Evolutionary conservation across 2,888 invertebrate genomes (phyloP), one percentile per base, ranked within the genome.

Genomic region (Amphimallon solstitiale): DNA sequence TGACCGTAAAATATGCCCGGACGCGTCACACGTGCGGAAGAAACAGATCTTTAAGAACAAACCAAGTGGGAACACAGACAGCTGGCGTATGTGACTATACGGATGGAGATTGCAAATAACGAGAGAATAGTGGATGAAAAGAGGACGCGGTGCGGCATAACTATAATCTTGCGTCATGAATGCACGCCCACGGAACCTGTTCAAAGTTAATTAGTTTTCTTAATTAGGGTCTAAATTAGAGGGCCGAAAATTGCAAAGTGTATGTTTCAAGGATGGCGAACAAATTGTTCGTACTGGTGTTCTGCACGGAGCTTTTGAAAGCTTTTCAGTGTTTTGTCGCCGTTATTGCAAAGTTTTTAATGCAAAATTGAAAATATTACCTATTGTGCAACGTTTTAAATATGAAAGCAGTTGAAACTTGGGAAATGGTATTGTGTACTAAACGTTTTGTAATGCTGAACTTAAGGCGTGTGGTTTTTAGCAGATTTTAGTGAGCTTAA

Each of bases 211-310:
- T 37, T 51, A 35, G 35, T 51, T 34, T 51, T 51, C 51, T 37
- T 51, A 51, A 51, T 51, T 51, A 51, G 51, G 51, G 51, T 51
- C 51, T 14, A 15, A 51, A 51, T 51, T 51, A 15, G 35, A 34
- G 35, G 15, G 35, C n/a, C 19, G 17, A 17, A 46, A 46, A 46
- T 46, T 46, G 19, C 51, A 14, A 35, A 34, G 15, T 29, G 29
- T n/a, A n/a, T 29, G 15, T 14, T 7, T 14, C 1, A 7, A 29
- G 17, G 19, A 45, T 14, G 9, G 29, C 21, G 23, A 14, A 23
- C 6, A 14, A n/a, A 23, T 49, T 23, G 23, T n/a, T 49, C 48
- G 29, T n/a, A 19, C 19, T 23, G 21, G 14, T 10, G 48, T 49
- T 29, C 29, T 29, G 48, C 23, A n/a, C 23, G 14, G 19, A 45